Evolutionary conservation across 2,113 vertebrate species (phyloP).

Genomic region (Thunnus maccoyii): DNA sequence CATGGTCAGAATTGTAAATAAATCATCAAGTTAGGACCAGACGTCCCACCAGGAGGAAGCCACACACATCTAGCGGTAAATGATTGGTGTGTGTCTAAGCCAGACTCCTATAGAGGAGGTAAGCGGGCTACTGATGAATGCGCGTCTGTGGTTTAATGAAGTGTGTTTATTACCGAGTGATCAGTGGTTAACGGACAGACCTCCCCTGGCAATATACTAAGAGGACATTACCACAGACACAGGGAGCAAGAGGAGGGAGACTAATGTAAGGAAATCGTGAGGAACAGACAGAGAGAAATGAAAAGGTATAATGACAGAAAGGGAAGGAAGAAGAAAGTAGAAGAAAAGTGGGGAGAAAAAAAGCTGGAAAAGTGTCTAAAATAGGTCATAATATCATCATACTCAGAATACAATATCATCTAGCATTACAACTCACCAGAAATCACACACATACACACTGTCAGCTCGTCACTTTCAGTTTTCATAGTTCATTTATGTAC

Average conservation of each 20-base stretch:
- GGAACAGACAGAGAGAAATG: background rate
- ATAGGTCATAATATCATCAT: background rate
- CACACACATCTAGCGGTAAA: constrained; percentile 44
- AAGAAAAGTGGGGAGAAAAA: background rate
- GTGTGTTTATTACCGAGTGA: constrained; percentile 77
- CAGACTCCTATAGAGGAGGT: constrained; percentile 62
- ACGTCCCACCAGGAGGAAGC: constrained; percentile 54
- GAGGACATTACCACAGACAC: constrained; percentile 35
- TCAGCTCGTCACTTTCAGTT: constrained; percentile 50
- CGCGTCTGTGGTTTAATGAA: constrained; percentile 79
- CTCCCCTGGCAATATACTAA: constrained; percentile 48
- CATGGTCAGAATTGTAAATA: constrained; percentile 74
- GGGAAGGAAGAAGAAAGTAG: background rate
- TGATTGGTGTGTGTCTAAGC: constrained; percentile 58
- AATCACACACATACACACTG: constrained; percentile 5
- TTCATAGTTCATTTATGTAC: constrained; percentile 45
- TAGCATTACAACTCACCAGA: constrained; percentile 9
- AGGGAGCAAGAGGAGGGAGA: constrained; percentile 6
- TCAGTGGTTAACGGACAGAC: constrained; percentile 68
- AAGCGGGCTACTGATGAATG: constrained; percentile 73
- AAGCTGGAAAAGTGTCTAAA: background rate
- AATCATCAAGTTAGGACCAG: constrained; percentile 60
- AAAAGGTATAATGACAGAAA: background rate
- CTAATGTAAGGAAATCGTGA: constrained; percentile 1
- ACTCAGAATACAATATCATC: background rate